Evolutionary conservation across 2,113 vertebrate species (phyloP).

Genomic region (Colaptes auratus): DNA sequence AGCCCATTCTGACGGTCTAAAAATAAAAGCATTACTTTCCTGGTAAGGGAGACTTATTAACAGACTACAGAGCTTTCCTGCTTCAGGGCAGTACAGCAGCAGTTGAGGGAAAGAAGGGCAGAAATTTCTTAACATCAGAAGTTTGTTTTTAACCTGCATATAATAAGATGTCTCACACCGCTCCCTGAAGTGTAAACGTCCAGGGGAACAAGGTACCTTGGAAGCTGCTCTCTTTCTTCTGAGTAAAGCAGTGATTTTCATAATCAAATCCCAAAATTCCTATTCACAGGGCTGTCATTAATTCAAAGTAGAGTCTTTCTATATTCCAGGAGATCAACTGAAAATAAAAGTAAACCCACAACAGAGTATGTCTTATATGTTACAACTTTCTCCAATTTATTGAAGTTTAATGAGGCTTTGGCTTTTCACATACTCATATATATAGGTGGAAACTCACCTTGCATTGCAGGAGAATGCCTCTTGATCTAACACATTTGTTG

Average conservation of each 20-base stretch:
- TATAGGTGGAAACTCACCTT: neutral
- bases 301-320: neutral
- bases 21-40: conserved; percentile 38
- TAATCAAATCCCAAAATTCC: neutral
- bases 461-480: neutral
- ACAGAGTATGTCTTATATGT: neutral
- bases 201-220: neutral
- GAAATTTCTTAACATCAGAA: neutral
- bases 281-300: neutral
- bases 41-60: neutral
- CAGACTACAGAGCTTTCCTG: neutral
- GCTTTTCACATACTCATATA: neutral
- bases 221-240: neutral
- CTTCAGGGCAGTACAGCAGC: neutral
- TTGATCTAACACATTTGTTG: neutral
- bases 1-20: conserved; percentile 21
- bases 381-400: neutral
- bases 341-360: neutral
- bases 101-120: neutral
- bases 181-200: neutral
- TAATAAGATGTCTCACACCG: neutral
- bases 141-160: neutral
- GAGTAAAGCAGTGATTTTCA: neutral
- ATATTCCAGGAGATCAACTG: neutral
- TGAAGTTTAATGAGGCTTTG: neutral